Percentiles rank a stretch among this genome's conserved stretches.
These are phyloP conservation scores for Hoplias malabaricus DNA, from an alignment of 2,113 vertebrate genomes.

Conservation along the genomic window DNA sequence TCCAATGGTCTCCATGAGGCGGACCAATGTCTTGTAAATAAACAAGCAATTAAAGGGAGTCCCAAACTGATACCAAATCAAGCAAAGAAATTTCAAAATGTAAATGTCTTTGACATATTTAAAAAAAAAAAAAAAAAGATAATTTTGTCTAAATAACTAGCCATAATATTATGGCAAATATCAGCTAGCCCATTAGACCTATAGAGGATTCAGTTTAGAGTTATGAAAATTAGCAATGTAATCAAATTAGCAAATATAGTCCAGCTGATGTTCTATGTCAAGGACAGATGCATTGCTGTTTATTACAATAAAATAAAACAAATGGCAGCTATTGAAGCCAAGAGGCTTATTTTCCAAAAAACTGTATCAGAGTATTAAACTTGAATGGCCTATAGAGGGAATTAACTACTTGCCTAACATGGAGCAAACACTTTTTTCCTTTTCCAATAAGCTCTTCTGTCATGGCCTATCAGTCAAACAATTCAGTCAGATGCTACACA, in stretches of 20 bases:
- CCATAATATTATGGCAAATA: not conserved
- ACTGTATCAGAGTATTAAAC: not conserved
- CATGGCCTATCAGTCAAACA: not conserved
- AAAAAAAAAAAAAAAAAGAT: not conserved
- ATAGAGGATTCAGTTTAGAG: not conserved
- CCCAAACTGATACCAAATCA: slow-evolving; percentile 31
- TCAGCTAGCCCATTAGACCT: not conserved
- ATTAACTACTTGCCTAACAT: not conserved
- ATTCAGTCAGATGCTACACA: not conserved
- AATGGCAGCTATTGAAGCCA: not conserved
- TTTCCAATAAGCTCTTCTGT: not conserved
- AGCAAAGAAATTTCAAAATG: slow-evolving; percentile 26
- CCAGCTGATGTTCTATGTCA: not conserved
- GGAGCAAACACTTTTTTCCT: not conserved
- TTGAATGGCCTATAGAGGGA: slow-evolving; percentile 2
- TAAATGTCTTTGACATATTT: slow-evolving; percentile 21
- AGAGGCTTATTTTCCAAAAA: not conserved
- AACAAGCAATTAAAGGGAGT: slow-evolving; percentile 7
- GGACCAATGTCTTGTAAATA: slow-evolving; percentile 36
- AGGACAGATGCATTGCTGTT: not conserved
- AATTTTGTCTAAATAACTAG: not conserved
- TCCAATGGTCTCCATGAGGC: not conserved
- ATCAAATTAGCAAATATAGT: not conserved
- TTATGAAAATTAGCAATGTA: not conserved
- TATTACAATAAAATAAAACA: not conserved